phyloP scores from a whole-genome alignment of 1,140 invertebrate species.

The Nasonia longicornis region DNA sequence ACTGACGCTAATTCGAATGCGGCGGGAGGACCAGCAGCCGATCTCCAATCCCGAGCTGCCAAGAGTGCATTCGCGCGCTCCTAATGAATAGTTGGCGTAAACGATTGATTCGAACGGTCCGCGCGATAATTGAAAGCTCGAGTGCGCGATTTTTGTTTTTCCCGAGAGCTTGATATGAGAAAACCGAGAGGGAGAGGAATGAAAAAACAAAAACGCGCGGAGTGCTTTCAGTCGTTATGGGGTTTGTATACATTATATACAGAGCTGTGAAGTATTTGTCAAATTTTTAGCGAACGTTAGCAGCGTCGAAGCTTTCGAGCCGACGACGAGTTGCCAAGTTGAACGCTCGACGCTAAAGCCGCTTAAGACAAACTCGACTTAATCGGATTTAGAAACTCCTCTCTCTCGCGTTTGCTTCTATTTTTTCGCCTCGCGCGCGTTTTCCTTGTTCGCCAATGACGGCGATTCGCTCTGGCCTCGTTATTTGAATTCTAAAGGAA shows the following conservation, averaged over 20 bases:
- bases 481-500: constrained; percentile 14
- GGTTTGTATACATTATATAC: background rate
- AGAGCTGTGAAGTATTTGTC: background rate
- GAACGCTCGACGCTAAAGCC: constrained; percentile 48
- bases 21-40: background rate
- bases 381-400: constrained; percentile 52
- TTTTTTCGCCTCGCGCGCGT: background rate
- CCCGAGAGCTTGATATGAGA: background rate
- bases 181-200: background rate
- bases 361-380: constrained; percentile 50
- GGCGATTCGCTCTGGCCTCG: background rate
- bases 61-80: constrained; percentile 24
- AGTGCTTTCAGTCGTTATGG: constrained; percentile 1
- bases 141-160: background rate
- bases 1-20: constrained; percentile 52
- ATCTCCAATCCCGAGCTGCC: constrained; percentile 41
- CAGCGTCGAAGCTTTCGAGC: constrained; percentile 27
- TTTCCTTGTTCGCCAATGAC: background rate
- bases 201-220: background rate
- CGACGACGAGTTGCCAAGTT: constrained; percentile 16
- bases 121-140: constrained; percentile 54
- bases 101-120: constrained; percentile 52
- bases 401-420: background rate
- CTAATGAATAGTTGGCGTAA: constrained; percentile 49
- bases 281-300: constrained; percentile 9